These are phyloP conservation scores for Pollenia griseotomentosa DNA, from an alignment of 2,888 invertebrate genomes.

Conservation along the genomic window DNA sequence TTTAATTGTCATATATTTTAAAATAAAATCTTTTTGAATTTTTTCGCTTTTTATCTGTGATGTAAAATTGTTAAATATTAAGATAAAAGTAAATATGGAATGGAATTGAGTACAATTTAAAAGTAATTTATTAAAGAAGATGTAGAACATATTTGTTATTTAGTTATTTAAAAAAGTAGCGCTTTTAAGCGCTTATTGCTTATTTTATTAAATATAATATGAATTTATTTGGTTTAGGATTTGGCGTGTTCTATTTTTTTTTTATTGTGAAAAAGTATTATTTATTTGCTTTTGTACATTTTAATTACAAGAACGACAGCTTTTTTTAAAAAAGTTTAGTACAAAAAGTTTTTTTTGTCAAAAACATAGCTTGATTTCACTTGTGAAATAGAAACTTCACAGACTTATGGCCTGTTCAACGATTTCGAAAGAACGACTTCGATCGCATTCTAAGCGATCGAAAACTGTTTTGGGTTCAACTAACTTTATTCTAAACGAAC, in stretches of 20 bases:
- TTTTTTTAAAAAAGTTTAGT: background rate
- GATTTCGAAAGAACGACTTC: too few relatives aligned
- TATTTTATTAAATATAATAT: background rate
- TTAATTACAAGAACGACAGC: background rate
- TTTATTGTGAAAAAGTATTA: slow-evolving; percentile 7
- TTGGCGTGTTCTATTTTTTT: background rate
- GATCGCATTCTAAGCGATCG: too few relatives aligned
- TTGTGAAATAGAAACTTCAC: too few relatives aligned
- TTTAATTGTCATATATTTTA: background rate
- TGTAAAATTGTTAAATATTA: slow-evolving; percentile 1
- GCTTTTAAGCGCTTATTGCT: background rate
- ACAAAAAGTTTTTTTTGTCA: too few relatives aligned
- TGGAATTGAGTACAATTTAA: slow-evolving; percentile 15
- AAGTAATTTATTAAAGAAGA: slow-evolving; percentile 18
- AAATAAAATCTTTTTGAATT: background rate
- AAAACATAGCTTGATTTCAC: too few relatives aligned
- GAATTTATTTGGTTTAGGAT: background rate
- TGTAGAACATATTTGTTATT: background rate
- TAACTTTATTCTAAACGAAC: too few relatives aligned
- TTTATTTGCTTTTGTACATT: slow-evolving; percentile 18
- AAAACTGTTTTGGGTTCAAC: too few relatives aligned
- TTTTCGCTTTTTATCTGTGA: background rate
- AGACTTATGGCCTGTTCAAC: too few relatives aligned
- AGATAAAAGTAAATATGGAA: slow-evolving; percentile 25
- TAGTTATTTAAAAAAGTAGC: background rate